Evolutionary conservation across 2,888 invertebrate species (phyloP), one percentile per base, ranked within the genome.

Genomic region (Chaitophorus viminalis): DNA sequence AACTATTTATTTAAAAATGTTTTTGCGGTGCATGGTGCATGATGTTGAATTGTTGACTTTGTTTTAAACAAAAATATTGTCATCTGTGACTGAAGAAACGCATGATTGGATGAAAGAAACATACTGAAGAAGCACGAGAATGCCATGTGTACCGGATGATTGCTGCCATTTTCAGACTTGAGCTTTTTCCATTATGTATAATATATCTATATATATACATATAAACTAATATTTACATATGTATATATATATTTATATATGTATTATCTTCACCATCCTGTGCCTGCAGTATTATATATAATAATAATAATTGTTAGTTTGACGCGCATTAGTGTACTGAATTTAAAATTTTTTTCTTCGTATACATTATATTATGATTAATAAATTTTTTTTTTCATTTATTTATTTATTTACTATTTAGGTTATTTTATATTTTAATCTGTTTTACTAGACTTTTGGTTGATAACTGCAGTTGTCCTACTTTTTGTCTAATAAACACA

Each of bases 401-500:
- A 14, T 84, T 52, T 85, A 77, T 46, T 46, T 52, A 46, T 54
- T 78, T 65, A 74, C 21, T 60, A 60, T 29, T 52, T 79, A 74
- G 86, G 79, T 79, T 87, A 79, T 72, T 74, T 87, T 70, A 85
- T 85, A 70, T 77, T 52, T 77, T 78, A 76, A 76, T 70, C 78
- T 86, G 85, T 86, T 86, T 78, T 52, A 78, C 85, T 78, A 86
- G 85, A 86, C 78, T 86, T 78, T 70, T 78, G 85, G 68, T 78
- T 78, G 85, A 87, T 87, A 87, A 87, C 79, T 39, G 79, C 86
- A 87, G 86, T 86, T 86, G 86, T 87, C 86, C 74, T 87, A 87
- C 79, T 79, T 87, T 86, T 87, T 79, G 86, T 87, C 86, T 87
- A 87, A 87, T 87, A 87, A 87, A 87, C 79, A 87, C 86, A 74